phyloP scores from a whole-genome alignment of 2,888 invertebrate species.

The Danaus chrysippus region DNA sequence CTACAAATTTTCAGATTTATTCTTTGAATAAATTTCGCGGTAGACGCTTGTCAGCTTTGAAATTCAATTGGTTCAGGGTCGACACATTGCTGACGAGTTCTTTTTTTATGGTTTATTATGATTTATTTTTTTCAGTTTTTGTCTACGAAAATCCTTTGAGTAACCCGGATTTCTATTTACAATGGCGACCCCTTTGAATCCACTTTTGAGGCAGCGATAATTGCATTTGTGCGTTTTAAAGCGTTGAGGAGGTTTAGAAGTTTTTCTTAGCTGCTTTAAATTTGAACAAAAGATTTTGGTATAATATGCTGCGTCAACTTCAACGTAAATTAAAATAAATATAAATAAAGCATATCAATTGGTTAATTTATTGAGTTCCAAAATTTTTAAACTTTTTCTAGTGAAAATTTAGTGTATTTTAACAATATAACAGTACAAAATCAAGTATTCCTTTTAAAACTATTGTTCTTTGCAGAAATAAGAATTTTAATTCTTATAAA shows the following conservation, averaged over 20 bases:
- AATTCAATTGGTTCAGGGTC: conserved; percentile 76
- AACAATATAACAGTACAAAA: too few relatives aligned
- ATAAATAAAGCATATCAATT: too few relatives aligned
- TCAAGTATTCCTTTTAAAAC: too few relatives aligned
- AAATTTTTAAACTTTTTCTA: too few relatives aligned
- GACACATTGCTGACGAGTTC: conserved; percentile 73
- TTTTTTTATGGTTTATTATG: conserved; percentile 57
- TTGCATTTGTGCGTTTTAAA: conserved; percentile 27
- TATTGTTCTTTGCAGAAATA: too few relatives aligned
- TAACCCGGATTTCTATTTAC: conserved; percentile 28
- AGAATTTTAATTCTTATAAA: too few relatives aligned
- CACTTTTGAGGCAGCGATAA: conserved; percentile 26
- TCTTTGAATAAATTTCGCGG: conserved; percentile 79
- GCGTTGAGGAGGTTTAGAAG: conserved; percentile 25
- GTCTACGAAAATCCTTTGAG: conserved; percentile 46
- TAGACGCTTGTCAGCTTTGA: conserved; percentile 75
- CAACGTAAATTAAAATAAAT: too few relatives aligned
- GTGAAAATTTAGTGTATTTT: too few relatives aligned
- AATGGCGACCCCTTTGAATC: conserved; percentile 27
- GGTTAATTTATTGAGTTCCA: too few relatives aligned
- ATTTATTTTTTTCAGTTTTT: conserved; percentile 45
- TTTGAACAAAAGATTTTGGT: not conserved
- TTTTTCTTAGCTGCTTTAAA: conserved; percentile 11
- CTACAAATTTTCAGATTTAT: conserved; percentile 79
- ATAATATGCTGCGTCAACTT: not conserved